phyloP scores from a whole-genome alignment of 2,113 vertebrate species.

The Anoplopoma fimbria region DNA sequence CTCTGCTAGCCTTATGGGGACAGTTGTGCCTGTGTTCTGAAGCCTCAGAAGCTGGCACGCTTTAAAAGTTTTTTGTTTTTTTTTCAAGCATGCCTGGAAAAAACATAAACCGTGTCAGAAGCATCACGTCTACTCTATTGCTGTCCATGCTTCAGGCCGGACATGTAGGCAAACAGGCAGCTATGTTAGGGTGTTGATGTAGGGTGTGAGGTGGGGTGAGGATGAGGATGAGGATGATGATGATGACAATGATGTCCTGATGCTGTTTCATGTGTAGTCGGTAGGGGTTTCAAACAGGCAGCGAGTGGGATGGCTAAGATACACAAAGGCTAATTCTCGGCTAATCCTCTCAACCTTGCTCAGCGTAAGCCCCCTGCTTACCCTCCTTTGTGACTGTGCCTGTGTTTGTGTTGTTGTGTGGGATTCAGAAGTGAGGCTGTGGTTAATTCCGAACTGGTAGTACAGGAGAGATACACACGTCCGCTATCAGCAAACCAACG shows the following conservation, averaged over 20 bases:
- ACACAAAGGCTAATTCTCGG: constrained; percentile 71
- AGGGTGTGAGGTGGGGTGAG: constrained; percentile 24
- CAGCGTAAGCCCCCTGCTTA: constrained; percentile 57
- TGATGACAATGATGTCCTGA: neutral
- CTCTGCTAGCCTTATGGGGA: constrained; percentile 38
- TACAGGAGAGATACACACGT: constrained; percentile 41
- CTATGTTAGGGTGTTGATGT: constrained; percentile 51
- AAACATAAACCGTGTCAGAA: constrained; percentile 63
- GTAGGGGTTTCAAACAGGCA: constrained; percentile 63
- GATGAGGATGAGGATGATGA: constrained; percentile 1
- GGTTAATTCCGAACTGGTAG: constrained; percentile 66
- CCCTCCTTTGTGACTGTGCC: constrained; percentile 48
- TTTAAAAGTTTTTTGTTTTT: constrained; percentile 64
- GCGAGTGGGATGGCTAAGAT: constrained; percentile 60
- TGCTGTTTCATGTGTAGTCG: constrained; percentile 39
- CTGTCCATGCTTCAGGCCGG: constrained; percentile 33
- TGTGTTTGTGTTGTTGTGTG: constrained; percentile 55
- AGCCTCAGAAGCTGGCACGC: constrained; percentile 57
- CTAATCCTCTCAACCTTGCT: constrained; percentile 60
- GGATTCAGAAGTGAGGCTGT: constrained; percentile 70
- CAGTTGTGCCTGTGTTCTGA: constrained; percentile 51
- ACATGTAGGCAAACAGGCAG: constrained; percentile 36
- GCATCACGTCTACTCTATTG: constrained; percentile 56
- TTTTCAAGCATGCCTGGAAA: constrained; percentile 56
- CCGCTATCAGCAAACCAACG: constrained; percentile 65